These are phyloP conservation scores for Schrankia costaestrigalis DNA, from an alignment of 2,888 invertebrate species.

Conservation along the genomic window DNA sequence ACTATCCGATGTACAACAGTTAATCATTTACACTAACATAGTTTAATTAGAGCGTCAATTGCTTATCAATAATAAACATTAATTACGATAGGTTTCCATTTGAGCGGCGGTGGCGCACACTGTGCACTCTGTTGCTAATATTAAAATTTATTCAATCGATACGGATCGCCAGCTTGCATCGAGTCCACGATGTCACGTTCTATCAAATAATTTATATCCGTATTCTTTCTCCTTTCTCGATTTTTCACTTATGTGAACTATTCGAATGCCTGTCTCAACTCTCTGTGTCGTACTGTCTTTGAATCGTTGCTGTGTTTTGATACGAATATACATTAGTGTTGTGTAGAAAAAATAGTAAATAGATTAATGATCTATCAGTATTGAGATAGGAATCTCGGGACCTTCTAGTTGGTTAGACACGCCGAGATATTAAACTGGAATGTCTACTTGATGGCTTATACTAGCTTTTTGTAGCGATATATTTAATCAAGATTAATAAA, in stretches of 20 bases:
- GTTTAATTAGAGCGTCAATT: conserved; percentile 46
- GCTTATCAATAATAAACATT: conserved; percentile 55
- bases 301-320: too few relatives aligned
- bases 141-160: conserved; percentile 66
- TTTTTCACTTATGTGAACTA: conserved; percentile 30
- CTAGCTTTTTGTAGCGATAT: too few relatives aligned
- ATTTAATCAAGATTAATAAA: too few relatives aligned
- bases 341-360: too few relatives aligned
- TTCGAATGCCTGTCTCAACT: conserved; percentile 14
- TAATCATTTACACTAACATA: conserved; percentile 39
- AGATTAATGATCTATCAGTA: conserved; percentile 31
- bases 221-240: conserved; percentile 27
- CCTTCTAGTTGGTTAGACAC: conserved; percentile 19
- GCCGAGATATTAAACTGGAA: conserved; percentile 15
- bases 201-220: conserved; percentile 45
- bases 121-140: conserved; percentile 37
- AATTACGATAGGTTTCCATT: conserved; percentile 45
- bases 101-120: conserved; percentile 5
- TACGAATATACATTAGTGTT: too few relatives aligned
- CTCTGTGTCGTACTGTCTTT: too few relatives aligned
- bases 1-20: conserved; percentile 16
- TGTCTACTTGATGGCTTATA: conserved; percentile 9
- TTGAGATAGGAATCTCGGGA: too few relatives aligned
- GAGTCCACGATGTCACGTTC: conserved; percentile 44
- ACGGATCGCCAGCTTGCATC: conserved; percentile 49